Evolutionary conservation across 2,797 vertebrate species (phyloP).

Genomic region (Austrolebias charrua): DNA sequence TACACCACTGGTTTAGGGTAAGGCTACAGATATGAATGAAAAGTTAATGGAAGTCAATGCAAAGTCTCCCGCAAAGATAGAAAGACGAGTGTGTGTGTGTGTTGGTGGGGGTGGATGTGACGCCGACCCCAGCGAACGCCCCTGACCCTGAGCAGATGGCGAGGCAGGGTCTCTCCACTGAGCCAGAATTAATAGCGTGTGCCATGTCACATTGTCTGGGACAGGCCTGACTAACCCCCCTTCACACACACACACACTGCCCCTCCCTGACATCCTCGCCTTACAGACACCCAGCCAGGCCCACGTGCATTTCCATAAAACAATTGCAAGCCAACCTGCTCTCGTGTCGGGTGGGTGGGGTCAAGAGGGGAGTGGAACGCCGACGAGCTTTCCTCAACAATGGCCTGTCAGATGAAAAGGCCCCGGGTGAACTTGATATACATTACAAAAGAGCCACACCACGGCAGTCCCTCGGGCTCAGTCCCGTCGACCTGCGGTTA

Average conservation of each 20-base stretch:
- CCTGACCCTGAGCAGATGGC: slow-evolving; percentile 90
- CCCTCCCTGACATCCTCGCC: slow-evolving; percentile 45
- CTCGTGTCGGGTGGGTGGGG: slow-evolving; percentile 69
- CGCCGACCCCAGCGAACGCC: slow-evolving; percentile 87
- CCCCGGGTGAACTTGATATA: slow-evolving; percentile 82
- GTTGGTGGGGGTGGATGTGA: slow-evolving; percentile 72
- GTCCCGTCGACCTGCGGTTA: slow-evolving; percentile 58
- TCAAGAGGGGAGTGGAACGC: slow-evolving; percentile 59
- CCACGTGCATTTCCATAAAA: slow-evolving; percentile 83
- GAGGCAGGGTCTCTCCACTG: slow-evolving; percentile 84
- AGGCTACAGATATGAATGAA: no score
- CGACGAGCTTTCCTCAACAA: slow-evolving; percentile 71
- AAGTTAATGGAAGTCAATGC: no score
- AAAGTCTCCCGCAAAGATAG: slow-evolving; percentile 42
- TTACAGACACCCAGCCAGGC: slow-evolving; percentile 79
- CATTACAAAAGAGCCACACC: slow-evolving; percentile 84
- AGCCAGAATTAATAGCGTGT: slow-evolving; percentile 92
- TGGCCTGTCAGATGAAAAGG: slow-evolving; percentile 80
- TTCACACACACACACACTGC: slow-evolving; percentile 17
- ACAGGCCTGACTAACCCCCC: slow-evolving; percentile 61
- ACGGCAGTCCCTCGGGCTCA: slow-evolving; percentile 47
- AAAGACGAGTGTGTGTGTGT: slow-evolving; percentile 28
- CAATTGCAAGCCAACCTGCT: slow-evolving; percentile 86
- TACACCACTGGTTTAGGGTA: no score
- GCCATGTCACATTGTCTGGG: slow-evolving; percentile 89